Base-by-base conservation (phyloP, 2,113 vertebrate genomes). In the Thamnaconus septentrionalis region DNA sequence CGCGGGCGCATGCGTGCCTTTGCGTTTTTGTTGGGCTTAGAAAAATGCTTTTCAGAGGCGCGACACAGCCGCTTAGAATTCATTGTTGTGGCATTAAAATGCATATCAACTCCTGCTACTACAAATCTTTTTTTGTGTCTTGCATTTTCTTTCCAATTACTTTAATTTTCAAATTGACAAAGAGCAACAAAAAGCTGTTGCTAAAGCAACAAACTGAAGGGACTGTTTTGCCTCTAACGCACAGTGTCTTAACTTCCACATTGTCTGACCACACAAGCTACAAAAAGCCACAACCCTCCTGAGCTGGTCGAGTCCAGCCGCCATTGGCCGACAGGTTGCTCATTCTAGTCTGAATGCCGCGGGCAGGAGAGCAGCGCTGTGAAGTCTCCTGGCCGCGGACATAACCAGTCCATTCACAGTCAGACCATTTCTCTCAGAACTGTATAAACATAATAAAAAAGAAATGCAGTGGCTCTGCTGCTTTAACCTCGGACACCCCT, bases 261-360 rank as follows among this genome's bases (percentile, higher is more conserved):
- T 31, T 31, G 18, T 31, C 18, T 31, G 18, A 31, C 18, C 18
- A 31, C 18, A 31, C 18, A 2, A 2, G 18, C 18, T 31, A 31
- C 18, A 31, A 31, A 31, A 31, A 31, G 18, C 18, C 18, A 31
- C 18, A 31, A 31, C 18, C 18, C 18, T 31, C 18, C 18, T 2
- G 18, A 31, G 18, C 18, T 31, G 18, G 18, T 31, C 18, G 18
- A 31, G 18, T 31, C 18, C 18, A 31, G 18, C 18, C 18, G 18
- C 18, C 18, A 31, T 31, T 45, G 61, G 76, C 50, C 60, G 64
- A 67, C 63, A 59, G 68, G 69, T 83, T 78, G 73, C 70, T 56
- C 68, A 43, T 60, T 75, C 49, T 61, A 59, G 73, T 72, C 64
- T 75, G 54, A 77, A 73, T 79, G 66, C 79, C 79, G 69, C 65